Evolutionary conservation across 1,140 invertebrate genomes (phyloP).

Genomic region (Bradysia coprophila): DNA sequence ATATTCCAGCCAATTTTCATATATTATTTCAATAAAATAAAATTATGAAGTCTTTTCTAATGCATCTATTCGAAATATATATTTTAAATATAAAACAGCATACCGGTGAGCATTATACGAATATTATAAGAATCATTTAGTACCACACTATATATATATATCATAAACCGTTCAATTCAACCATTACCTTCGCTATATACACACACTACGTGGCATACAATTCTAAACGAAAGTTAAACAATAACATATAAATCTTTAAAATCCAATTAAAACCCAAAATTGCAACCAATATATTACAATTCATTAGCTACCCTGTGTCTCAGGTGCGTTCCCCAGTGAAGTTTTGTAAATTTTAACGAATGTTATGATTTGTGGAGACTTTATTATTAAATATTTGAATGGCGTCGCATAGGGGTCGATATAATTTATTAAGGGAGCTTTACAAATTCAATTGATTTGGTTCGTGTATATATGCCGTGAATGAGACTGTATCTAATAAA

Average conservation of each 20-base stretch:
- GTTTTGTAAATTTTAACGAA: conserved; percentile 3
- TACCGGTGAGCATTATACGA: too few relatives aligned
- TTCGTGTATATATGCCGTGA: too few relatives aligned
- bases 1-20: too few relatives aligned
- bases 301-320: conserved; percentile 2
- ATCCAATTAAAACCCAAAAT: conserved; percentile 3
- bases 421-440: neutral
- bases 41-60: too few relatives aligned
- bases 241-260: conserved; percentile 3
- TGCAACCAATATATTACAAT: conserved; percentile 3
- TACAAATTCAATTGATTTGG: neutral
- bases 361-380: conserved; percentile 2
- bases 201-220: too few relatives aligned
- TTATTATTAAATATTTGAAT: conserved; percentile 3
- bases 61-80: too few relatives aligned
- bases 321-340: conserved; percentile 1
- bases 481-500: neutral
- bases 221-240: neutral
- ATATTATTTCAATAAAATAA: too few relatives aligned
- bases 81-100: too few relatives aligned
- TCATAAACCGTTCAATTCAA: too few relatives aligned
- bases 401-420: neutral
- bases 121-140: too few relatives aligned
- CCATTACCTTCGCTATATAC: too few relatives aligned
- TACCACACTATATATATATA: too few relatives aligned